Evolutionary conservation across 2,888 invertebrate genomes (phyloP), one percentile per base, ranked within the genome.

Genomic region (Poecilobothrus nobilitatus): DNA sequence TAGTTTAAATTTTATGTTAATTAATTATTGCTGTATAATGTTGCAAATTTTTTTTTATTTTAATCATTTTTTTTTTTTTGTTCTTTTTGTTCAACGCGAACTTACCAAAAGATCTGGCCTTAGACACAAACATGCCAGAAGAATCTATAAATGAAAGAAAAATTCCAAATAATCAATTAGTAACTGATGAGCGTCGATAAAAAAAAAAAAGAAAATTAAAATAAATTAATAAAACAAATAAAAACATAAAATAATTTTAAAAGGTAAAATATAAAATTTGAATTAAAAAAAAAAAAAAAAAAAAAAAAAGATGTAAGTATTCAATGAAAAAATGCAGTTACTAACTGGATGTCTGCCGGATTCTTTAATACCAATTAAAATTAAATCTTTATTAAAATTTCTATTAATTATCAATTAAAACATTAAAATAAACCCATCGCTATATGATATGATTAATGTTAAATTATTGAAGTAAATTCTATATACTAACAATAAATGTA

Each of bases 111-210:
- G 86, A 85, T 87, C 87, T 87, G 87, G 87, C 87, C 87, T 87
- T 86, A 87, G 87, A 87, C 87, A 87, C 87, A 87, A 86, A 86
- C 87, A 87, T 87, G 87, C 87, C 87, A 87, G 86, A 86, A 87
- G 87, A 84, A 87, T 87, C 87, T 87, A 87, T 84, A 87, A 87
- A 86, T 84, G 83, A 84, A 79, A 86, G 85, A 83, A 81, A 81
- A 79, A 81, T 83, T 82, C 81, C 76, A 75, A 73, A 76, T 76
- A 78, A 80, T 74, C 76, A 76, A 80, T 65, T 65, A 65, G 65
- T 65, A 65, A 65, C 65, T 65, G 20, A 65, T 65, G 65, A 65
- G 20, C 65, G 65, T 62, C 64, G 63, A 44, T 34, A 34, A 27
- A 44, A 68, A 64, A 41, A 65, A 37, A 44, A 33, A n/a, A 18